phyloP scores from a whole-genome alignment of 2,888 invertebrate species.

The Torymus aiolomorphi region DNA sequence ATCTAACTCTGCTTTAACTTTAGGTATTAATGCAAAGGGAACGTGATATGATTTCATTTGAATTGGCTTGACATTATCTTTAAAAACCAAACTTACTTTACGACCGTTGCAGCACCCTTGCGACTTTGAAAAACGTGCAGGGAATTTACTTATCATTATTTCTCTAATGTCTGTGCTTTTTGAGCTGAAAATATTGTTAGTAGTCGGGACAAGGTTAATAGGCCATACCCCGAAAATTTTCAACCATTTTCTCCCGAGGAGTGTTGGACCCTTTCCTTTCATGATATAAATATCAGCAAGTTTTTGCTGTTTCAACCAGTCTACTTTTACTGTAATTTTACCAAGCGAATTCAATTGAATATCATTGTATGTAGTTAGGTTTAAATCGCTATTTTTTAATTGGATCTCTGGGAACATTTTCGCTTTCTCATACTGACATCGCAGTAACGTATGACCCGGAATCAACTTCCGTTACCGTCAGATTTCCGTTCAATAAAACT shows the following conservation, averaged over 20 bases:
- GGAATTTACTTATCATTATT: constrained; percentile 49
- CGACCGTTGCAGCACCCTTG: too few species aligned
- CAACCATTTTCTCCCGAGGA: neutral
- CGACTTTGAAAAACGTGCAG: constrained; percentile 39
- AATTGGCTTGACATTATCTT: too few species aligned
- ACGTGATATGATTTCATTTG: constrained; percentile 60
- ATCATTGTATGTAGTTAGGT: neutral
- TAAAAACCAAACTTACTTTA: too few species aligned
- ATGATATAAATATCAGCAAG: too few species aligned
- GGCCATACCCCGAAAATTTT: neutral
- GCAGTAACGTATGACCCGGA: neutral
- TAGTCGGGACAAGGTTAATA: neutral
- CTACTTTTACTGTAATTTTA: neutral
- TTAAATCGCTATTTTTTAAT: neutral
- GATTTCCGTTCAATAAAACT: too few species aligned
- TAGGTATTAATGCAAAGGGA: constrained; percentile 56
- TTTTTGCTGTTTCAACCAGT: too few species aligned
- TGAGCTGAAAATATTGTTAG: too few species aligned
- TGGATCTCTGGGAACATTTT: neutral
- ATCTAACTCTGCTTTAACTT: constrained; percentile 51
- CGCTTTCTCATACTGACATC: neutral
- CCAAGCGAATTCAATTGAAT: neutral
- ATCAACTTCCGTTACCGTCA: neutral
- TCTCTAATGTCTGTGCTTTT: constrained; percentile 7
- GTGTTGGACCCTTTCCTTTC: too few species aligned